These are phyloP conservation scores for Oreochromis mossambicus DNA, from an alignment of 2,797 vertebrate species.

Conservation along the genomic window DNA sequence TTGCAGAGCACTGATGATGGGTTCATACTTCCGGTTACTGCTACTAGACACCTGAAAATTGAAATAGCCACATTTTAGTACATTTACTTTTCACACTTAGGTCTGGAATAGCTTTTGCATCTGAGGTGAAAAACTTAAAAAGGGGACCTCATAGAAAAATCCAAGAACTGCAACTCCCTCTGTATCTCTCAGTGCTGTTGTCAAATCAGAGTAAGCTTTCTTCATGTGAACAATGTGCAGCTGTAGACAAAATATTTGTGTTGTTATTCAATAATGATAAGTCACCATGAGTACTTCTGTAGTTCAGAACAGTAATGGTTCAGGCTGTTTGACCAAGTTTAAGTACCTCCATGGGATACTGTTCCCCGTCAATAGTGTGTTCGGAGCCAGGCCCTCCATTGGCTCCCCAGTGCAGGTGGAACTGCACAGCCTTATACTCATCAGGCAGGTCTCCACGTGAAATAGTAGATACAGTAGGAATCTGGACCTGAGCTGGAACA, in stretches of 20 bases:
- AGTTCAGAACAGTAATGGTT: background rate
- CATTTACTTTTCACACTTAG: background rate
- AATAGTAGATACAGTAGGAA: slow-evolving; percentile 54
- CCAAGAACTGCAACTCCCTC: slow-evolving; percentile 84
- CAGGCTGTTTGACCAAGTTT: background rate
- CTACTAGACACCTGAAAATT: slow-evolving; percentile 51
- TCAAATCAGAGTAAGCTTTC: slow-evolving; percentile 21
- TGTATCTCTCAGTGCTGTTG: slow-evolving; percentile 51
- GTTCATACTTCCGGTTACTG: slow-evolving; percentile 69
- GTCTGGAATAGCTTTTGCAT: background rate
- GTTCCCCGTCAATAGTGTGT: slow-evolving; percentile 87
- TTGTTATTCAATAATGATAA: background rate
- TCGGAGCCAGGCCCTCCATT: slow-evolving; percentile 79
- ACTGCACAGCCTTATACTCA: slow-evolving; percentile 71
- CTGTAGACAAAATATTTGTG: slow-evolving; percentile 59
- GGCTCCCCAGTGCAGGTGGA: slow-evolving; percentile 90
- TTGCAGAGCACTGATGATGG: slow-evolving; percentile 57
- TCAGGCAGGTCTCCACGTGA: slow-evolving; percentile 70
- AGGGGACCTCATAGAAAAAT: slow-evolving; percentile 84
- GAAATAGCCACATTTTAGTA: background rate
- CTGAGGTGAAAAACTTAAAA: background rate
- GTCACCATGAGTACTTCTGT: background rate
- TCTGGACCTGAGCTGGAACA: slow-evolving; percentile 75
- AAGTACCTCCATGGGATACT: slow-evolving; percentile 89
- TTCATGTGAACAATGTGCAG: slow-evolving; percentile 89